Percentiles rank a stretch among this genome's conserved stretches.
Evolutionary conservation across 2,797 vertebrate genomes (phyloP).

Genomic region (Alfaro cultratus): DNA sequence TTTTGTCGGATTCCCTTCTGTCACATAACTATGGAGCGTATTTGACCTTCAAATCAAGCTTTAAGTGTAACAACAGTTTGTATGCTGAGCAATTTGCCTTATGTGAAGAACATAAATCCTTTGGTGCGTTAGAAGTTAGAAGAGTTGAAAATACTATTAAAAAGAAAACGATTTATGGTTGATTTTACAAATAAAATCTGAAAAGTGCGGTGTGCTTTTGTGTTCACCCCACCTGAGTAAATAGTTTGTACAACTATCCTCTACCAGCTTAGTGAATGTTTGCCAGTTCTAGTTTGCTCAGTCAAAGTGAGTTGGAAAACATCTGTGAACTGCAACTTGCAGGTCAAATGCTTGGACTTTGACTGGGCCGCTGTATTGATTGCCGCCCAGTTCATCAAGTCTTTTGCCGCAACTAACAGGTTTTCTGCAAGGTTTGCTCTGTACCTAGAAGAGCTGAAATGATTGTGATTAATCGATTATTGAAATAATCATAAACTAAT

Average conservation of each 20-base stretch:
- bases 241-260: neutral
- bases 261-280: neutral
- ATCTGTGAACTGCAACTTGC: neutral
- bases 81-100: neutral
- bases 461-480: too few species aligned
- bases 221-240: neutral
- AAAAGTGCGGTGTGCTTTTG: neutral
- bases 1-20: neutral
- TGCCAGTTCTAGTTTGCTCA: neutral
- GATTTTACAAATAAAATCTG: neutral
- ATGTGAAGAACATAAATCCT: neutral
- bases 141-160: neutral
- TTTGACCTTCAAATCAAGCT: neutral
- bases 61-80: neutral
- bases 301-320: neutral
- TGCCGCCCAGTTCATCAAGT: neutral
- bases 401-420: neutral
- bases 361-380: neutral
- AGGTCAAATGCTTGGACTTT: neutral
- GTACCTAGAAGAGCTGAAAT: neutral
- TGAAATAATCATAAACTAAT: too few species aligned
- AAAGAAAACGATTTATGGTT: neutral
- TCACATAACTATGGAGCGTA: neutral
- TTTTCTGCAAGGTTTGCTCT: neutral
- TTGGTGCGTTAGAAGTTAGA: neutral